Evolutionary conservation across 2,797 vertebrate genomes (phyloP).

Genomic region (Leptodactylus fallax): DNA sequence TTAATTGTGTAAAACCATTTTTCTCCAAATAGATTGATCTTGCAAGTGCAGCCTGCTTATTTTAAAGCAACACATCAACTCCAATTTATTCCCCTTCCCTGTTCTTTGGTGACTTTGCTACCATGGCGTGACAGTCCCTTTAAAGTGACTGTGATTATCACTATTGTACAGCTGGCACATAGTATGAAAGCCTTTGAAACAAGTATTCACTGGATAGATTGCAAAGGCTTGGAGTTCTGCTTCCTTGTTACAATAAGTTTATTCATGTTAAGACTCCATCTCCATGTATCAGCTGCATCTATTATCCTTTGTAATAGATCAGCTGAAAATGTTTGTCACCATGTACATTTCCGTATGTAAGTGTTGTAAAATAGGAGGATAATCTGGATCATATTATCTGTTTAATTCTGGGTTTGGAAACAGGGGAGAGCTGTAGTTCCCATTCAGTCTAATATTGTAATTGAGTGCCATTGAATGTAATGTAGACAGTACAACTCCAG

Average conservation of each 20-base stretch:
- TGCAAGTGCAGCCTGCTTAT: not conserved
- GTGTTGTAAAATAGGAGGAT: no score
- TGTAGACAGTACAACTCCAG: no score
- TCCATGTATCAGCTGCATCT: not conserved
- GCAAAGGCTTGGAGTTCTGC: not conserved
- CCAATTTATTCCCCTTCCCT: no score
- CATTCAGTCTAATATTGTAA: no score
- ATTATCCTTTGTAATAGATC: not conserved
- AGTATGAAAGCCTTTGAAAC: not conserved
- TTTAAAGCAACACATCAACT: not conserved
- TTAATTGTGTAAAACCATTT: not conserved
- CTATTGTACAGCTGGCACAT: not conserved
- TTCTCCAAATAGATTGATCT: not conserved
- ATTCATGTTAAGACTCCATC: not conserved
- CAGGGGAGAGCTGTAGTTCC: no score
- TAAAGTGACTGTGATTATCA: slow-evolving; percentile 32
- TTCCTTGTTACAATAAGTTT: not conserved
- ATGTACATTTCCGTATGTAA: not conserved
- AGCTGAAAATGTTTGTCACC: not conserved
- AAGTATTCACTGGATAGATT: not conserved
- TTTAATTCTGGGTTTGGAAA: no score
- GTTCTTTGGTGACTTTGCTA: not conserved
- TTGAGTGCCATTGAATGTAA: no score
- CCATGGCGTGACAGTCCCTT: not conserved
- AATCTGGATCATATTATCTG: no score